These are phyloP conservation scores for Catharus minimus DNA, from an alignment of 2,113 vertebrate genomes.

Conservation along the genomic window DNA sequence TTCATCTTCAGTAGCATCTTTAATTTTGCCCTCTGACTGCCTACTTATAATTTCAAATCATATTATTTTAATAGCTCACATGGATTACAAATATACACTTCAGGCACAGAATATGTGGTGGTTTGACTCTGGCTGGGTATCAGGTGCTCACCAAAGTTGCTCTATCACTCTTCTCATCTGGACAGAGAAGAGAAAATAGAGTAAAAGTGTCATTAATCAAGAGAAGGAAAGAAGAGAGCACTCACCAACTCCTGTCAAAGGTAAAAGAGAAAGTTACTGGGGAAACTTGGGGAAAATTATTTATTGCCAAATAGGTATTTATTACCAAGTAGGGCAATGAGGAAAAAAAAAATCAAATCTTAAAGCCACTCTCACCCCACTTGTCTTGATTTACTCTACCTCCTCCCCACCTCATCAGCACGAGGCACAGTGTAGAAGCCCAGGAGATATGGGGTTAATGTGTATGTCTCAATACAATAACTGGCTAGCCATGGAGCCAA, in stretches of 20 bases:
- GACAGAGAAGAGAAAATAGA: neutral
- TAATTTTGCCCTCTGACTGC: neutral
- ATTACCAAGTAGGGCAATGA: neutral
- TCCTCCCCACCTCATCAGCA: neutral
- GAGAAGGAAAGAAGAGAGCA: neutral
- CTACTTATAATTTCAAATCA: neutral
- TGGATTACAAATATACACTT: neutral
- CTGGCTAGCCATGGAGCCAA: neutral
- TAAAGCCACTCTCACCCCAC: neutral
- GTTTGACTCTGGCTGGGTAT: neutral
- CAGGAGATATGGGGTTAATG: neutral
- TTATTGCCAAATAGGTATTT: neutral
- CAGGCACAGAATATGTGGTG: neutral
- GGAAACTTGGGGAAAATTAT: neutral
- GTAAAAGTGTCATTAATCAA: accelerated
- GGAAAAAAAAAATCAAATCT: neutral
- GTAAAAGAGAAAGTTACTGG: neutral
- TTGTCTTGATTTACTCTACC: neutral
- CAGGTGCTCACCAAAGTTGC: neutral
- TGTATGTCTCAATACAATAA: neutral
- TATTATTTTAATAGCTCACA: neutral
- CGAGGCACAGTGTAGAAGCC: neutral
- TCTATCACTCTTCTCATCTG: neutral
- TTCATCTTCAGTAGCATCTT: neutral
- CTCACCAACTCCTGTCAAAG: neutral